Evolutionary conservation across 2,113 vertebrate species (phyloP).

Genomic region (Reinhardtius hippoglossoides): DNA sequence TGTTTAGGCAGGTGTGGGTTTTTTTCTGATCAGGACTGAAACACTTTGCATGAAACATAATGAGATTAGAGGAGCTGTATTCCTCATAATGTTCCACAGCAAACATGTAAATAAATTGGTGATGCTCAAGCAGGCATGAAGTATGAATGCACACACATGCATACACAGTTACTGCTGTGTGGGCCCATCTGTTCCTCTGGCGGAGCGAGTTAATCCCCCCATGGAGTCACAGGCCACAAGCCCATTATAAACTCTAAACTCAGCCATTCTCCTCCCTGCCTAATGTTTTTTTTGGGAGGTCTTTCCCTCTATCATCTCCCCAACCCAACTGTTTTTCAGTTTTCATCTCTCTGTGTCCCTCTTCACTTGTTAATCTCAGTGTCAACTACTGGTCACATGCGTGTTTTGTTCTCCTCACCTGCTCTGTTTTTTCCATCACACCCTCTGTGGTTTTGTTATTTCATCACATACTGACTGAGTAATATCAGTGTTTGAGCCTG

Average conservation of each 20-base stretch:
- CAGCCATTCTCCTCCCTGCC: slow-evolving; percentile 50
- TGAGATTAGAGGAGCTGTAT: slow-evolving; percentile 32
- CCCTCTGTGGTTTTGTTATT: slow-evolving; percentile 16
- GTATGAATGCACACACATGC: slow-evolving; percentile 64
- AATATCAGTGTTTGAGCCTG: slow-evolving; percentile 18
- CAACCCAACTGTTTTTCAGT: slow-evolving; percentile 13
- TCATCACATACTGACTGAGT: slow-evolving; percentile 1
- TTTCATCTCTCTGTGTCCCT: slow-evolving; percentile 17
- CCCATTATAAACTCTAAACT: slow-evolving; percentile 62
- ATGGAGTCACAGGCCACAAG: slow-evolving; percentile 71
- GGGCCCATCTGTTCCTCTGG: slow-evolving; percentile 79
- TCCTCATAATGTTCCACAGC: slow-evolving; percentile 15
- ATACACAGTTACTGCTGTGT: slow-evolving; percentile 66
- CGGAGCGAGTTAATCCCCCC: slow-evolving; percentile 71
- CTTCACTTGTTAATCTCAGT: slow-evolving; percentile 34
- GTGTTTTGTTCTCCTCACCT: slow-evolving; percentile 27
- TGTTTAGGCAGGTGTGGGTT: neutral
- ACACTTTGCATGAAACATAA: slow-evolving; percentile 3
- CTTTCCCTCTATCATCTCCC: slow-evolving; percentile 36
- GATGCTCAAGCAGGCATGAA: slow-evolving; percentile 66
- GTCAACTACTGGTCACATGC: slow-evolving; percentile 35
- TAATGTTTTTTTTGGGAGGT: slow-evolving; percentile 21
- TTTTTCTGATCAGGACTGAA: slow-evolving; percentile 20
- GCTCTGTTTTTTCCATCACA: slow-evolving; percentile 23
- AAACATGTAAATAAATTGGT: slow-evolving; percentile 59